phyloP scores from a whole-genome alignment of 35 echinoderm and acorn worm species.

The Acanthaster planci region DNA sequence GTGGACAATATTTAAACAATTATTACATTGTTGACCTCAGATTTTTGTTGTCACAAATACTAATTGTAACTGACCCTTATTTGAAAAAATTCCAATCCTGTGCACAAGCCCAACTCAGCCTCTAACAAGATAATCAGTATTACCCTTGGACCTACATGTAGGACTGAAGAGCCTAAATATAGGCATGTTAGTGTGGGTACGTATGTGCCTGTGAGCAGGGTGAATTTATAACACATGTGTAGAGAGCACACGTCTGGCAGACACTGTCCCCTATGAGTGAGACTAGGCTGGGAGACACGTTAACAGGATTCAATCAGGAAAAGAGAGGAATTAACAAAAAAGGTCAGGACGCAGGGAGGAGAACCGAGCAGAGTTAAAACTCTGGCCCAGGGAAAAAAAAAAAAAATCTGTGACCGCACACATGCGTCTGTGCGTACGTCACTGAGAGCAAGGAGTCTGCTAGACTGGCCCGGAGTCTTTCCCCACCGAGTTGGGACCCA shows the following conservation, averaged over 20 bases:
- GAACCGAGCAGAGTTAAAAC: background rate
- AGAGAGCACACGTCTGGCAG: background rate
- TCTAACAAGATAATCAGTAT: background rate
- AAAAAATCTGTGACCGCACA: background rate
- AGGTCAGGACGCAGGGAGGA: background rate
- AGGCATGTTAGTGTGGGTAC: background rate
- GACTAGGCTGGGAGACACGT: background rate
- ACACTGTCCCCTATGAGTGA: too few relatives aligned
- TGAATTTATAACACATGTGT: background rate
- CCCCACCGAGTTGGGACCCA: background rate
- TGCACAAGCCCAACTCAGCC: background rate
- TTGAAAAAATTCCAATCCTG: background rate
- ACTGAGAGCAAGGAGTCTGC: background rate
- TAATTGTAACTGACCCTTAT: background rate
- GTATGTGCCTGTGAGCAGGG: background rate
- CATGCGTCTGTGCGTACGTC: slow-evolving; percentile 10
- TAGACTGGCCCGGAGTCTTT: slow-evolving; percentile 4
- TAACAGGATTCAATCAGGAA: background rate
- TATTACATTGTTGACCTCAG: background rate
- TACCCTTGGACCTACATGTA: background rate
- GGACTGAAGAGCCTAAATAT: background rate
- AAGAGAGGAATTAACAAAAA: background rate
- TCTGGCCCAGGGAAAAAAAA: background rate
- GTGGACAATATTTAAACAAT: too few relatives aligned
- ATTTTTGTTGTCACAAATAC: background rate